Evolutionary conservation across 2,888 invertebrate genomes (phyloP).

Genomic region (Ectemnius cavifrons): DNA sequence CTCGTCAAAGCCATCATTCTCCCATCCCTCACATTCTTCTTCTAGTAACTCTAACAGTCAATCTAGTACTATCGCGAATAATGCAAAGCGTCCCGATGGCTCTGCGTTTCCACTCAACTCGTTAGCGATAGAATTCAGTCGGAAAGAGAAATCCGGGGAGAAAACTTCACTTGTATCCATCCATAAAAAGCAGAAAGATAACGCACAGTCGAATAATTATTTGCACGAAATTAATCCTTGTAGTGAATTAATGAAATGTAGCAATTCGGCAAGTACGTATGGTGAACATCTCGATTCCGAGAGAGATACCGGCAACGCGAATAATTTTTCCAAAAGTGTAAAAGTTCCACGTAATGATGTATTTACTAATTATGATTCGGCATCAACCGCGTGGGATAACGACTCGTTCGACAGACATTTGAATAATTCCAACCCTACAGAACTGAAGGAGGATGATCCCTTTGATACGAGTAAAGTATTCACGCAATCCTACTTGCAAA

Average conservation of each 20-base stretch:
- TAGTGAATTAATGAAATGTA: slow-evolving; percentile 27
- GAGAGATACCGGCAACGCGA: background rate
- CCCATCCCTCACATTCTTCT: slow-evolving; percentile 27
- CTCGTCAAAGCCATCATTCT: slow-evolving; percentile 39
- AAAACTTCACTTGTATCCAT: slow-evolving; percentile 22
- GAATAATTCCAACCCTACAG: slow-evolving; percentile 34
- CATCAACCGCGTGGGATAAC: slow-evolving; percentile 23
- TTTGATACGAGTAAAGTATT: slow-evolving; percentile 72
- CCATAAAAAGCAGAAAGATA: slow-evolving; percentile 13
- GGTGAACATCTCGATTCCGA: slow-evolving; percentile 10
- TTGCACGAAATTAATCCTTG: slow-evolving; percentile 28
- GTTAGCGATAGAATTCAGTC: slow-evolving; percentile 27
- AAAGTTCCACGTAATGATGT: slow-evolving; percentile 22
- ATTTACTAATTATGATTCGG: slow-evolving; percentile 24
- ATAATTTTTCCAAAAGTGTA: slow-evolving; percentile 13
- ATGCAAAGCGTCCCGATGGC: background rate
- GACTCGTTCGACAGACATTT: slow-evolving; percentile 48
- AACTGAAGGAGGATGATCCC: slow-evolving; percentile 63
- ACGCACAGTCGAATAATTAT: slow-evolving; percentile 19
- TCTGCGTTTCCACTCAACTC: slow-evolving; percentile 24
- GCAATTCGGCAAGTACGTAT: slow-evolving; percentile 6
- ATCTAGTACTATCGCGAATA: slow-evolving; percentile 52
- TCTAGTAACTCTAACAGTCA: slow-evolving; percentile 49
- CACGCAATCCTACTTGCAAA: slow-evolving; percentile 64
- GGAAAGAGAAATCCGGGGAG: slow-evolving; percentile 29